Percentiles rank a stretch among this genome's conserved stretches.
phyloP scores from a whole-genome alignment of 2,797 vertebrate species.

The Gouania willdenowi region DNA sequence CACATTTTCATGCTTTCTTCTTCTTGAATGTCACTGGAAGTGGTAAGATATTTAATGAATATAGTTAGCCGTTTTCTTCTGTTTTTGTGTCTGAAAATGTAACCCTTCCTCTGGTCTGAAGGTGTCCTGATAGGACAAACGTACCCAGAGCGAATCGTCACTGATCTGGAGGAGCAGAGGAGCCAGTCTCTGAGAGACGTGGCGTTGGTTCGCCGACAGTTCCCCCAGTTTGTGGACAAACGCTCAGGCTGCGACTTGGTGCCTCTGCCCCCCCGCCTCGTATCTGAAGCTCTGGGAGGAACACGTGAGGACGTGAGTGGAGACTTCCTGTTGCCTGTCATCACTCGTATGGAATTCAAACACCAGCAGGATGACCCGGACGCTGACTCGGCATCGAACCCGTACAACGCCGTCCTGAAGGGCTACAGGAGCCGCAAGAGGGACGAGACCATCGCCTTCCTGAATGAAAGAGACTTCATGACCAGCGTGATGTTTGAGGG shows the following conservation, averaged over 20 bases:
- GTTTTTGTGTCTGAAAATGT: background rate
- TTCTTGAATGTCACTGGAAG: too few species aligned
- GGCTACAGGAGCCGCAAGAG: conserved; percentile 72
- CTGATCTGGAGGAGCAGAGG: conserved; percentile 62
- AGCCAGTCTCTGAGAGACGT: conserved; percentile 67
- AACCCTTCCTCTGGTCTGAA: too few species aligned
- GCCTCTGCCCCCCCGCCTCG: conserved; percentile 60
- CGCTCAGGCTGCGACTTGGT: conserved; percentile 68
- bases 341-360: conserved; percentile 75
- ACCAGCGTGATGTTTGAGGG: conserved; percentile 67
- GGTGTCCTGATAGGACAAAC: conserved; percentile 62
- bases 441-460: conserved; percentile 70
- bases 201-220: conserved; percentile 51
- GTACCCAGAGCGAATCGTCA: conserved; percentile 62
- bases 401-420: conserved; percentile 68
- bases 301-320: too few species aligned
- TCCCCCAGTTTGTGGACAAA: conserved; percentile 63
- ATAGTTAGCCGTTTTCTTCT: too few species aligned
- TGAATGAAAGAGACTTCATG: conserved; percentile 73
- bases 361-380: conserved; percentile 61
- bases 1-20: too few species aligned
- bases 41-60: too few species aligned
- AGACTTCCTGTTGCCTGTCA: conserved; percentile 67
- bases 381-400: conserved; percentile 58
- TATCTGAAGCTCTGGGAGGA: conserved; percentile 59